phyloP scores from a whole-genome alignment of 2,888 invertebrate species.

The Melanophora roralis region DNA sequence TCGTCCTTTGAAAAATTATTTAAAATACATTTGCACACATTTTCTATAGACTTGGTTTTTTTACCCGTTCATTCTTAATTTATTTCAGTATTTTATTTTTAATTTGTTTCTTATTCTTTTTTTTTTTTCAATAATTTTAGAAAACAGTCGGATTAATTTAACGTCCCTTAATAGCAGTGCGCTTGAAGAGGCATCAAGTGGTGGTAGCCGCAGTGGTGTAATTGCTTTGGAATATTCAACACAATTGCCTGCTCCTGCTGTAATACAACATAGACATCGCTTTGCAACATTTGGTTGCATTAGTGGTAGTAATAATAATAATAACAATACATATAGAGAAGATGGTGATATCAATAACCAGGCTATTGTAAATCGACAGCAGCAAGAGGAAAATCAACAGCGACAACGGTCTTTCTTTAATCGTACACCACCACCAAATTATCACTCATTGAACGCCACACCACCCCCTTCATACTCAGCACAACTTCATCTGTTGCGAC shows the following conservation, averaged over 20 bases:
- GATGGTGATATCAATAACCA: constrained; percentile 50
- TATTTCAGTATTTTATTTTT: constrained; percentile 32
- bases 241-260: constrained; percentile 50
- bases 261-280: constrained; percentile 43
- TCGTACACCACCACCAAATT: constrained; percentile 69
- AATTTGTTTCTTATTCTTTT: constrained; percentile 37
- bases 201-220: constrained; percentile 28
- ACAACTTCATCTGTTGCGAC: constrained; percentile 53
- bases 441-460: constrained; percentile 70
- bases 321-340: constrained; percentile 10
- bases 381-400: constrained; percentile 4
- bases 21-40: constrained; percentile 25
- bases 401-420: constrained; percentile 44
- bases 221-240: constrained; percentile 41
- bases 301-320: constrained; percentile 49
- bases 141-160: constrained; percentile 44
- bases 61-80: constrained; percentile 29
- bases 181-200: constrained; percentile 53
- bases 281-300: constrained; percentile 60
- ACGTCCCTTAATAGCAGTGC: constrained; percentile 53
- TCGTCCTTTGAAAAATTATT: neutral
- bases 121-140: constrained; percentile 49
- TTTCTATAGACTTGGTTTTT: neutral
- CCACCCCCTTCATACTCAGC: constrained; percentile 74
- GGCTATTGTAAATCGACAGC: constrained; percentile 59